Base-by-base conservation (phyloP, 2,113 vertebrate genomes). In the Colinus virginianus region DNA sequence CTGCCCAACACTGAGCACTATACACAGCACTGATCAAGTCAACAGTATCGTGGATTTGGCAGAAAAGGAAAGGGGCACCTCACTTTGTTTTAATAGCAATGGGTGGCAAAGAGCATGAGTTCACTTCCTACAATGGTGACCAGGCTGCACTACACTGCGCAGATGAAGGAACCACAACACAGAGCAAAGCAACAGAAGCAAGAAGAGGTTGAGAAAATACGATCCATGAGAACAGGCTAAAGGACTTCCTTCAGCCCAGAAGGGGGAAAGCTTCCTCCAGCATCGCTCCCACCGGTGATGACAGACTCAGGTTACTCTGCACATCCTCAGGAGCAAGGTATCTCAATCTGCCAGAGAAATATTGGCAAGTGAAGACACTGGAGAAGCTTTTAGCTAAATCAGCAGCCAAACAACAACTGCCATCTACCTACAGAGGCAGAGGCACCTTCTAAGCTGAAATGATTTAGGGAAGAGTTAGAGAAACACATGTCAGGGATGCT, bases 141-240 rank as follows among this genome's bases (percentile, higher is more conserved):
- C 26, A 87, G 78, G 69, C 81, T 55, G 55, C 0, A 0, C 56
- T 67, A 45, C 10, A 32, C 45, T 0, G 16, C n/a, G 49, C 6
- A 7, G 62, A 32, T 36, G 40, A 59, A 42, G 22, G 18, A 76
- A 88, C 76, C 20, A 13, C n/a, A 36, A 30, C 8, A 20, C 14
- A 36, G 75, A 61, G 67, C 48, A 75, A 72, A 83, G 63, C 76
- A 23, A 69, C n/a, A 63, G 79, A 61, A 90, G 85, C 30, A 67
- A 40, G 2, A n/a, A 63, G 70, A 49, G 32, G 78, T 67, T 21
- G 72, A 13, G 62, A 42, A 63, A 43, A n/a, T 13, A 30, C 3
- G 7, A 88, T 68, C 67, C 86, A 12, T 2, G 5, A 63, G 79
- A 83, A 32, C 19, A 61, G 71, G 45, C 5, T 1, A 36, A 36